Evolutionary conservation across 1,140 invertebrate species (phyloP), one percentile per base, ranked within the genome.

Genomic region (Calliopsis andreniformis): DNA sequence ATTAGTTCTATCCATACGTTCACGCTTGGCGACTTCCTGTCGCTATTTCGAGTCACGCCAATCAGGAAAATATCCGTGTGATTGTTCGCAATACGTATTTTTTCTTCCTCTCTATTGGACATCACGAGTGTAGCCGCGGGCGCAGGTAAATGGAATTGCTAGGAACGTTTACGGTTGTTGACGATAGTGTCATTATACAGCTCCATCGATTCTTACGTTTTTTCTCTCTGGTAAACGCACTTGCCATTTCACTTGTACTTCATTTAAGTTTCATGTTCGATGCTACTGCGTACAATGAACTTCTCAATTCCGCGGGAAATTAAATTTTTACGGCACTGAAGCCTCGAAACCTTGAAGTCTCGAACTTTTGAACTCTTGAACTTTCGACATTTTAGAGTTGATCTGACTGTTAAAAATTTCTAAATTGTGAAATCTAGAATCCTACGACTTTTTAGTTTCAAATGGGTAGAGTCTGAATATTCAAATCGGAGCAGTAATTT

Each of bases 131-230:
- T 67, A 39, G 39, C 71, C 51, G 20, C 39, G n/a, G 51, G 61
- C 62, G 5, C 14, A 51, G 72, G 28, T 68, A 76, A 68, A 69
- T 61, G 55, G 55, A 76, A 76, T 76, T 69, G 73, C 53, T 47
- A 63, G 32, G 42, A 68, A 69, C 55, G 63, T 55, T 51, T 69
- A 47, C 42, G 25, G 61, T 18, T 69, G 55, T 68, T 35, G 30
- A 51, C 64, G 64, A 20, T 67, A 61, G 62, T 76, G 59, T 76
- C 55, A 69, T 59, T 69, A 58, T 30, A 59, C 28, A 39, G n/a
- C 72, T 58, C 49, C 71, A 28, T 39, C 64, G 42, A 58, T 67
- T 64, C 55, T 61, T 28, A 3, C 6, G 3, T 14, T 56, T 75
- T 71, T 55, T 30, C 59, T 23, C 10, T n/a, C 1, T 1, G 4